Conservation (phyloP, 2,113 vertebrate species). For the Natator depressus region DNA sequence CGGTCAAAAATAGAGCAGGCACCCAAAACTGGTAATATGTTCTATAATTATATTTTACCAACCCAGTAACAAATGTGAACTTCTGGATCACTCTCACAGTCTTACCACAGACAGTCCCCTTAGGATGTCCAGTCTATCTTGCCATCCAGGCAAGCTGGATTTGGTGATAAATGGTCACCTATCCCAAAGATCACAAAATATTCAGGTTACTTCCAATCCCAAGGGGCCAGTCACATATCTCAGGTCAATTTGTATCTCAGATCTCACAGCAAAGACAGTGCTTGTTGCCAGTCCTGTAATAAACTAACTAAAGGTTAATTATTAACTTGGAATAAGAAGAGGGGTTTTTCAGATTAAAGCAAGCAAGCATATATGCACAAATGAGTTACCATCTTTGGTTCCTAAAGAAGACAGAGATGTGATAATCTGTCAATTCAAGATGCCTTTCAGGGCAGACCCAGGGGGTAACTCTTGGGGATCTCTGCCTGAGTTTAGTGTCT, state of each 20-base stretch:
- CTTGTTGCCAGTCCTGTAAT: no score
- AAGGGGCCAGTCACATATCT: neutral
- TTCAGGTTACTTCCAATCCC: neutral
- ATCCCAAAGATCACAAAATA: neutral
- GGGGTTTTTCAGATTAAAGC: neutral
- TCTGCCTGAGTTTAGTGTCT: neutral
- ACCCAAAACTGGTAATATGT: neutral
- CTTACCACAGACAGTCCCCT: neutral
- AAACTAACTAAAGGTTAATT: neutral
- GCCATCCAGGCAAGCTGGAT: neutral
- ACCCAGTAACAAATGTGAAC: neutral
- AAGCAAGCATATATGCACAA: neutral
- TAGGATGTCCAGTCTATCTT: neutral
- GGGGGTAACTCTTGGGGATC: neutral
- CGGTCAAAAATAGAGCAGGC: neutral
- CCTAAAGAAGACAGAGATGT: no score
- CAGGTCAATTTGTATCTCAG: neutral
- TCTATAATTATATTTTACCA: neutral
- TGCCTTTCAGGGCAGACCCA: neutral
- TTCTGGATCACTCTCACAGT: neutral
- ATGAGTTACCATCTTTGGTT: neutral
- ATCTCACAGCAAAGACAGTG: no score
- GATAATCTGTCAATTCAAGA: neutral
- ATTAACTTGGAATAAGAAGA: neutral
- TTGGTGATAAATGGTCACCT: neutral